phyloP scores from a whole-genome alignment of 2,113 vertebrate genomes.

The Barnardius zonarius region DNA sequence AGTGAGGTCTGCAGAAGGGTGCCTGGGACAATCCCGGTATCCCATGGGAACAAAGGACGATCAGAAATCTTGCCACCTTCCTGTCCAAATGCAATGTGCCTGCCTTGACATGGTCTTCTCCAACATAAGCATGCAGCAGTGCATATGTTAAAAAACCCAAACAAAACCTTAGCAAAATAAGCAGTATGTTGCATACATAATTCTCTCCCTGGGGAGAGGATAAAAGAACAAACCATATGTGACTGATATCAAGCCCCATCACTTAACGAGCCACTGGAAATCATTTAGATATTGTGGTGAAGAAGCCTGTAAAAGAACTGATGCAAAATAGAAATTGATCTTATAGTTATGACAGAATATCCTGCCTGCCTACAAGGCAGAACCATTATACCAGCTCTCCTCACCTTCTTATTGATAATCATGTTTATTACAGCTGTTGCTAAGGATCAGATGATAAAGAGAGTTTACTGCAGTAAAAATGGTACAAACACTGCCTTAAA shows the following conservation, averaged over 20 bases:
- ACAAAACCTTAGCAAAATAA: constrained; percentile 2
- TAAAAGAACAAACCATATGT: constrained; percentile 53
- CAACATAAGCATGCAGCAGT: not conserved
- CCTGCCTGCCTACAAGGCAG: not conserved
- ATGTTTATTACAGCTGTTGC: constrained; percentile 26
- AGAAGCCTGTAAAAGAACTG: constrained; percentile 17
- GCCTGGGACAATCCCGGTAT: not conserved
- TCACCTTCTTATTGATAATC: constrained; percentile 22
- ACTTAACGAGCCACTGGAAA: constrained; percentile 48
- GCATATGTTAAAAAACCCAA: not conserved
- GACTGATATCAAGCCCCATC: constrained; percentile 47
- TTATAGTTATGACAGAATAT: constrained; percentile 10
- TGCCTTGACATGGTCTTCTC: not conserved
- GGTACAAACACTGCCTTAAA: not conserved
- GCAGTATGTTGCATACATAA: constrained; percentile 21
- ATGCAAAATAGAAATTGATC: constrained; percentile 31
- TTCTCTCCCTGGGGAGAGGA: constrained; percentile 50
- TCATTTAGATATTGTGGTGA: constrained; percentile 21
- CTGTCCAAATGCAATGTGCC: not conserved
- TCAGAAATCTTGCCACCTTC: not conserved
- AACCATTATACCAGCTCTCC: not conserved
- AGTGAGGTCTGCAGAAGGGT: rapidly evolving
- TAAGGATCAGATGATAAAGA: not conserved
- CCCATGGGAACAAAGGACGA: not conserved
- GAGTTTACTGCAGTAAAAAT: constrained; percentile 3